Evolutionary conservation across 2,113 vertebrate genomes (phyloP), one percentile per base, ranked within the genome.

Genomic region (Psilopsiagon aymara): DNA sequence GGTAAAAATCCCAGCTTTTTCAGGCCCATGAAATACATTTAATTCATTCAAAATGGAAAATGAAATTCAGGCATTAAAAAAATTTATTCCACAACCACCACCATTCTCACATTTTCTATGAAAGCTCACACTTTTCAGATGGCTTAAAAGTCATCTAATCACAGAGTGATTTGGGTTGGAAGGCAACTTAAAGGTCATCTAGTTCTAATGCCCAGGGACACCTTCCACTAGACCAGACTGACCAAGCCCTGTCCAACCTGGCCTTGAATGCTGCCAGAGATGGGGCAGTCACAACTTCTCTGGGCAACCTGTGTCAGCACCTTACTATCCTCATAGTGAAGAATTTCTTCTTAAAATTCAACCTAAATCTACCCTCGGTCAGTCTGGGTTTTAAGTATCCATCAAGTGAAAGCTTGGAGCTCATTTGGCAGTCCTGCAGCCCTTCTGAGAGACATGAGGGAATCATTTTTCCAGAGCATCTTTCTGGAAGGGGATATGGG

Each of bases 31-130:
- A 75, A 62, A 68, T 59, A 60, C 9, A 73, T 31, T 3, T 35
- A 4, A 49, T 49, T 79, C 6, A 55, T 83, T 94, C 47, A 82
- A 86, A 91, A 82, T 10, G 27, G 17, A 59, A 9, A 79, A 88
- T 66, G 21, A 77, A 81, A 91, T 68, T 59, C 35, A 43, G 11
- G 41, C 31, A 86, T 52, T 74, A 33, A 78, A 77, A 55, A 63
- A 19, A 9, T 20, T 39, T 47, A 67, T 80, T 59, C 15, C 31
- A 82, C 6, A 66, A 57, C 17, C 2, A 7, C 25, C 13, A 12
- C 5, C n/a, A 67, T 14, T 70, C 35, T 57, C 35, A 14, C 0
- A 0, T 75, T 59, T 74, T 87, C 60, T 2, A 0, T 70, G 77
- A 88, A 2, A 27, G 75, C 28, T 80, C 74, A 68, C 21, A 31